phyloP scores from a whole-genome alignment of 2,797 vertebrate species.

The Avahi laniger region DNA sequence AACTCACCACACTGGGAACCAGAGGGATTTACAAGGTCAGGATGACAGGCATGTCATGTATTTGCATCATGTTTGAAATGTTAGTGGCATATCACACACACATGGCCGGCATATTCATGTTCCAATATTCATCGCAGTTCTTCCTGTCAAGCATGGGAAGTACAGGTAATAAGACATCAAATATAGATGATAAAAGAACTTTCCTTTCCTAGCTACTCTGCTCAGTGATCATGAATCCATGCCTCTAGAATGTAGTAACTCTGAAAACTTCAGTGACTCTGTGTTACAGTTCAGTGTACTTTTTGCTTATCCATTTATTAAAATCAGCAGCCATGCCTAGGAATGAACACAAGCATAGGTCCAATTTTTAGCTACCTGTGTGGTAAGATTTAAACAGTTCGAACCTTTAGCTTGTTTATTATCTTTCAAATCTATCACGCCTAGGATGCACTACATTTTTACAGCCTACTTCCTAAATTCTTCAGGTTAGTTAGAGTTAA shows the following conservation, averaged over 20 bases:
- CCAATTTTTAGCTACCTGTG: background rate
- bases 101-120: slow-evolving; percentile 24
- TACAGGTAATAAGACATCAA: background rate
- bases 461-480: background rate
- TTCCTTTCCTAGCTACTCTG: background rate
- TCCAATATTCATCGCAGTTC: background rate
- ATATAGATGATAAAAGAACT: background rate
- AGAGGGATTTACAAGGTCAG: slow-evolving; percentile 63
- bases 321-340: background rate
- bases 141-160: slow-evolving; percentile 47
- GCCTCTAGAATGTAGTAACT: background rate
- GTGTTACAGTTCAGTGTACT: background rate
- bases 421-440: background rate
- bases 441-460: background rate
- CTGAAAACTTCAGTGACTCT: background rate
- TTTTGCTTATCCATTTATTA: slow-evolving; percentile 2
- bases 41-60: slow-evolving; percentile 61
- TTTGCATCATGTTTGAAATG: slow-evolving; percentile 58
- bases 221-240: background rate
- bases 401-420: background rate
- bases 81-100: slow-evolving; percentile 41
- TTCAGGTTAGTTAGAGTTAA: slow-evolving; percentile 8
- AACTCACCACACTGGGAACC: slow-evolving; percentile 1
- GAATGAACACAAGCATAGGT: background rate
- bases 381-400: background rate